These are phyloP conservation scores for Lethrus apterus DNA, from an alignment of 1,140 invertebrate species.

Conservation along the genomic window DNA sequence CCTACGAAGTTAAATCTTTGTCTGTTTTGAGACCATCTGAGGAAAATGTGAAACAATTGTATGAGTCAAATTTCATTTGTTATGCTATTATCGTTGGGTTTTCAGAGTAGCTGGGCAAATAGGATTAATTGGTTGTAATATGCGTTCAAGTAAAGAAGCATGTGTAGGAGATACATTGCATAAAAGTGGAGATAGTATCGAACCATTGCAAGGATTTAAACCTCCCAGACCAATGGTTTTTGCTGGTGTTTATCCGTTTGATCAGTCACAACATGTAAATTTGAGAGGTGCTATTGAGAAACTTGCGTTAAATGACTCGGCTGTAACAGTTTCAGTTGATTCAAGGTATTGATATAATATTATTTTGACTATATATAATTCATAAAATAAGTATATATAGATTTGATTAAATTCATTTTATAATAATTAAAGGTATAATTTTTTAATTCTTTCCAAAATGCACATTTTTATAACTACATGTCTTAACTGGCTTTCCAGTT, in stretches of 20 bases:
- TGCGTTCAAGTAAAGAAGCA: conserved; percentile 70
- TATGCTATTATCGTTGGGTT: conserved; percentile 5
- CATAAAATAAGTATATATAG: background rate
- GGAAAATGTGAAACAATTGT: conserved; percentile 59
- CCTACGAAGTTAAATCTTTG: conserved; percentile 73
- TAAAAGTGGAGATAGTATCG: conserved; percentile 45
- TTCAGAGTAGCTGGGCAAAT: conserved; percentile 69
- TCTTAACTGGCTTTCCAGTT: too few relatives aligned
- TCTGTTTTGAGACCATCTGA: conserved; percentile 76
- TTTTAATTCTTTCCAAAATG: too few relatives aligned
- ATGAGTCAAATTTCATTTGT: conserved; percentile 39
- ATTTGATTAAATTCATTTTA: background rate
- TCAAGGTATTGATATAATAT: too few relatives aligned
- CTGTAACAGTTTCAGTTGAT: conserved; percentile 71
- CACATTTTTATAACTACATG: too few relatives aligned
- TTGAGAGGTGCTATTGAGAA: conserved; percentile 81
- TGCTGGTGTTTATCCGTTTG: conserved; percentile 88
- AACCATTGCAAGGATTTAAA: conserved; percentile 59
- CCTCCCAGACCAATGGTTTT: conserved; percentile 84
- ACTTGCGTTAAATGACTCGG: conserved; percentile 88
- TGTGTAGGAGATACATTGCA: conserved; percentile 81
- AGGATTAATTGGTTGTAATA: conserved; percentile 75
- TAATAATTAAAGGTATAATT: too few relatives aligned
- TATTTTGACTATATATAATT: too few relatives aligned
- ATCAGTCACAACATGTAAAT: conserved; percentile 73